Base-by-base conservation (phyloP, 1,140 invertebrate species). In the Choristoneura fumiferana region DNA sequence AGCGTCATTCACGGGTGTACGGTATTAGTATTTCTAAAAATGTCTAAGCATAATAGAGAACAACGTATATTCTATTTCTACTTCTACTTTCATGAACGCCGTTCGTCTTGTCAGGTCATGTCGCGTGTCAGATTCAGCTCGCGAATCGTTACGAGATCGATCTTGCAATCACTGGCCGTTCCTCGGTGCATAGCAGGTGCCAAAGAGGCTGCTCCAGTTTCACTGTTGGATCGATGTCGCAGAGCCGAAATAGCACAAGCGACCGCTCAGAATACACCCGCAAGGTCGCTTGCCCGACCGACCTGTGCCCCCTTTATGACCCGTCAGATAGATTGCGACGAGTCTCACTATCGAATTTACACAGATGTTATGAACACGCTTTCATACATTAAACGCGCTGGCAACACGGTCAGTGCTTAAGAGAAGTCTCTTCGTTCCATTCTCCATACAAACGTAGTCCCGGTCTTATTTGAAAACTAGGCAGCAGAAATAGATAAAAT, bases 121-220 rank as follows among this genome's bases (percentile, higher is more conserved):
- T n/a, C 43, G 22, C n/a, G 14, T 10, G 17, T 18, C 43, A 49
- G 43, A 49, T 49, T 14, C 43, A 17, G 12, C 29, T 49, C 18
- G 18, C 10, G 18, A 49, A 49, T 49, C 18, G 22, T 49, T 49
- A 33, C 43, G 12, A 39, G 54, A 60, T 68, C 64, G 54, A 75
- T 79, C 76, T 73, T 65, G 78, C 78, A 77, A 76, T 76, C 57
- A 65, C 61, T 59, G 64, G 57, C 57, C 18, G 61, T 58, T 58
- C 38, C 52, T 61, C 43, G 64, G 57, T 76, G 76, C 75, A 76
- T 64, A 58, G 62, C 63, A 71, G 73, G 73, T 82, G 77, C 73
- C 75, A 82, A 81, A 74, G 73, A 74, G 71, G 73, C 64, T 74
- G 77, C 70, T 80, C 75, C 71, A 78, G 71, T 78, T 79, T 71